phyloP scores from a whole-genome alignment of 2,797 vertebrate species.

The Dryobates pubescens region DNA sequence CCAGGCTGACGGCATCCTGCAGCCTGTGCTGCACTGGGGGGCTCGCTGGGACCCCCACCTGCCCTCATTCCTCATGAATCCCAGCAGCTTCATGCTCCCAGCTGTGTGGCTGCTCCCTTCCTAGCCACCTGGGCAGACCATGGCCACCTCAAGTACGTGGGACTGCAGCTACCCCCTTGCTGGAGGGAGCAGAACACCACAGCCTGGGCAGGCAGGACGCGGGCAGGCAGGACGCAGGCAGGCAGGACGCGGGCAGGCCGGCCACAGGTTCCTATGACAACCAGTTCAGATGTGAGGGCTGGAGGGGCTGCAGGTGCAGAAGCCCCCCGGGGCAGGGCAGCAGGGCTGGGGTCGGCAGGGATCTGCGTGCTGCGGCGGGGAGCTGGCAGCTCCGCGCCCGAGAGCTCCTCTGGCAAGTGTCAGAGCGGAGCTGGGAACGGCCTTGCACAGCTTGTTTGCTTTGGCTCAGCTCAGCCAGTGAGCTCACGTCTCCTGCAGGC shows the following conservation, averaged over 20 bases:
- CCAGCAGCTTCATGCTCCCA: not conserved
- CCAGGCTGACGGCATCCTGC: not conserved
- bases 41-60: accelerated
- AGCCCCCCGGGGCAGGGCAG: not conserved
- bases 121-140: accelerated
- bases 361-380: not conserved
- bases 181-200: not conserved
- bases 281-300: not conserved
- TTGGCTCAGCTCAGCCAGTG: not conserved
- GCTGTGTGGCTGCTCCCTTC: not conserved
- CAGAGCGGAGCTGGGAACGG: not conserved
- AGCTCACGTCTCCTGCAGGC: constrained; percentile 7
- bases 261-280: not conserved
- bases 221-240: not conserved
- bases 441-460: not conserved
- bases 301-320: not conserved
- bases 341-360: accelerated
- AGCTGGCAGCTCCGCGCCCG: not conserved
- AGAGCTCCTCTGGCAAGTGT: not conserved
- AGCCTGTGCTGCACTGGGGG: not conserved
- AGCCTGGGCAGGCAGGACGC: not conserved
- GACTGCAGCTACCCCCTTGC: accelerated
- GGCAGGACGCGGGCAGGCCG: not conserved
- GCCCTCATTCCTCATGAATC: not conserved
- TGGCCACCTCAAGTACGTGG: accelerated